Base-by-base conservation (phyloP, 2,888 invertebrate genomes). In the Panorpa germanica region DNA sequence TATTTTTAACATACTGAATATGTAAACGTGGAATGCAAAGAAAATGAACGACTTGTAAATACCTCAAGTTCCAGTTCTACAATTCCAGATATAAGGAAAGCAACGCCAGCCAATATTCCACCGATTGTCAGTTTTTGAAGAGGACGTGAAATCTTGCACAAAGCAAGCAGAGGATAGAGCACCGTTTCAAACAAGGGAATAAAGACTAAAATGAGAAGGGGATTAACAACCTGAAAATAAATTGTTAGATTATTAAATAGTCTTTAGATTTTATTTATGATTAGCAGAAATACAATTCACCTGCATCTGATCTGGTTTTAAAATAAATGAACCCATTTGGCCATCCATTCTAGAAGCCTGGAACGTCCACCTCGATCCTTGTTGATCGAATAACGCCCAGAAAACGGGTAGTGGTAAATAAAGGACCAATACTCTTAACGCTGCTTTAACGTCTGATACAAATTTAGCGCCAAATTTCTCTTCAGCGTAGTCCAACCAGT, bases 241-340 rank as follows among this genome's bases (percentile, higher is more conserved):
- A n/a, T n/a, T n/a, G n/a, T n/a, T n/a, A n/a, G n/a, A n/a, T n/a
- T n/a, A n/a, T n/a, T n/a, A n/a, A n/a, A n/a, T n/a, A n/a, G n/a
- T n/a, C n/a, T n/a, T n/a, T n/a, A n/a, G n/a, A n/a, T n/a, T n/a
- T n/a, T n/a, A n/a, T n/a, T n/a, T n/a, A n/a, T n/a, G n/a, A n/a
- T n/a, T n/a, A n/a, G n/a, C n/a, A n/a, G n/a, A 7, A 24, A n/a
- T n/a, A 24, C 6, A 9, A 6, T 24, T 52, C 22, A 83, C 78
- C 63, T 85, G 83, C 71, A 91, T 76, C 52, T 96, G 95, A 56
- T 96, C 96, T 0, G 96, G 88, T 41, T 86, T 75, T 11, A 86
- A 55, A 0, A 68, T 63, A 53, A 67, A 78, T 30, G 61, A 59
- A 1, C 77, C 77, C 34, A 86, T 59, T 36, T 70, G 62, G 14